Base-by-base conservation (phyloP, 2,797 vertebrate genomes). In the Esox lucius region DNA sequence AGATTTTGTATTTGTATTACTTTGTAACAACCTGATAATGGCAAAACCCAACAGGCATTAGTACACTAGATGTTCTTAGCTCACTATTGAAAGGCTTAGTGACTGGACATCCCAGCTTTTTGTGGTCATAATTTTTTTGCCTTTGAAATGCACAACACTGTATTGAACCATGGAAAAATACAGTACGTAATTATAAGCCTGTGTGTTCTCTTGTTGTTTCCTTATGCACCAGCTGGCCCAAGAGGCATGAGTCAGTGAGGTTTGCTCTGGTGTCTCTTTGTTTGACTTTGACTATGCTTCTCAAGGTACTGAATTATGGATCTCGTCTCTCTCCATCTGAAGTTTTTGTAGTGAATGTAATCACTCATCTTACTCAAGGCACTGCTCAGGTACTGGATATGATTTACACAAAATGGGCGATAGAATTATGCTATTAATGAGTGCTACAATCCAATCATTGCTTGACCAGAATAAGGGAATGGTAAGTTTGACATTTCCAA, bases 291-390 rank as follows among this genome's bases (percentile, higher is more conserved):
- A 72, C 39, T 67, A 46, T 64, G 78, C 67, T 77, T 33, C 61
- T 74, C 80, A 83, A 66, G 77, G 71, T 83, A 80, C 65, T 67
- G 22, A 74, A 79, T 82, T 79, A 86, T 71, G 76, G 67, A 76
- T 70, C 79, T 78, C 76, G 74, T 61, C 28, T 31, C 28, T 31
- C 28, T 31, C 67, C 67, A 65, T 42, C 12, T 49, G 48, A 19
- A 1, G 11, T 74, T 74, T 74, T 53, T 51, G 67, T 7, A 17
- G 19, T 7, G 5, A 24, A 7, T n/a, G 28, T 17, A 59, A 59
- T 59, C 19, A 22, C 19, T 59, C 19, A 9, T 22, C 53, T n/a
- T 19, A 59, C 53, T 59, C n/a, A 59, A n/a, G 8, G 39, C 39
- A 42, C 39, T 42, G 5, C 39, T 42, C 42, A 42, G 5, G 39